A percentile compares a stretch with the other conserved stretches of the same genome.
phyloP scores from a whole-genome alignment of 2,797 vertebrate species.

The Sebastes iracundus region DNA sequence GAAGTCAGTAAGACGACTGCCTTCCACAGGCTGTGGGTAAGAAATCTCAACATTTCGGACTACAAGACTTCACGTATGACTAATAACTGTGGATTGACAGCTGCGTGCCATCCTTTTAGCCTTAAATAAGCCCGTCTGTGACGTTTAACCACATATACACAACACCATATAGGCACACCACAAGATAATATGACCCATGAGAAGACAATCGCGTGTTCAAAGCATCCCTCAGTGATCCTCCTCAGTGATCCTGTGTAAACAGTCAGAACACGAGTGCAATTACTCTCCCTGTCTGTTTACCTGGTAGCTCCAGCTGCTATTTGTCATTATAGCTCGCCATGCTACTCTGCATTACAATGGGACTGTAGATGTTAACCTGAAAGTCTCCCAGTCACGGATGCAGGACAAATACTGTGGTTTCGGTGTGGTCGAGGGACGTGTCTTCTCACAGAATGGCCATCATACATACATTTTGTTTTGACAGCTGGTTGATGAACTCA shows the following conservation, averaged over 20 bases:
- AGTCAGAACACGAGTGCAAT: constrained; percentile 20
- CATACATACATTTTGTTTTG: constrained; percentile 20
- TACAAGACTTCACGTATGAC: background rate
- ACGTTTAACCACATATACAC: background rate
- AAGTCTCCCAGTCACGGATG: background rate
- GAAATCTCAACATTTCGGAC: constrained; percentile 1
- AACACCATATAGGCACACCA: background rate
- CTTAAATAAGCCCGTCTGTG: constrained; percentile 58
- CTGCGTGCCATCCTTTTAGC: background rate
- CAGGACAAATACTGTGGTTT: constrained; percentile 49
- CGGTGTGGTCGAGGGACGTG: background rate
- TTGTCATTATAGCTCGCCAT: constrained; percentile 5
- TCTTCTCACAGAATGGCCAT: background rate
- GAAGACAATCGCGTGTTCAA: background rate
- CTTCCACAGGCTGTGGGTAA: background rate
- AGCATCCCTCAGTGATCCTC: background rate
- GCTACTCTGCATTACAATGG: constrained; percentile 12
- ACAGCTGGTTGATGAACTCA: constrained; percentile 36
- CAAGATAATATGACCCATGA: constrained; percentile 10
- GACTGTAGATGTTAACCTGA: background rate
- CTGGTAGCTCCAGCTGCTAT: constrained; percentile 24
- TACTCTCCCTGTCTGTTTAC: constrained; percentile 21
- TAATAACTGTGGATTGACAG: background rate
- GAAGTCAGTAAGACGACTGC: constrained; percentile 25
- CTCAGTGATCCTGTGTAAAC: constrained; percentile 53